Base-by-base conservation (phyloP, 2,888 invertebrate species). In the Anaspis maculata region DNA sequence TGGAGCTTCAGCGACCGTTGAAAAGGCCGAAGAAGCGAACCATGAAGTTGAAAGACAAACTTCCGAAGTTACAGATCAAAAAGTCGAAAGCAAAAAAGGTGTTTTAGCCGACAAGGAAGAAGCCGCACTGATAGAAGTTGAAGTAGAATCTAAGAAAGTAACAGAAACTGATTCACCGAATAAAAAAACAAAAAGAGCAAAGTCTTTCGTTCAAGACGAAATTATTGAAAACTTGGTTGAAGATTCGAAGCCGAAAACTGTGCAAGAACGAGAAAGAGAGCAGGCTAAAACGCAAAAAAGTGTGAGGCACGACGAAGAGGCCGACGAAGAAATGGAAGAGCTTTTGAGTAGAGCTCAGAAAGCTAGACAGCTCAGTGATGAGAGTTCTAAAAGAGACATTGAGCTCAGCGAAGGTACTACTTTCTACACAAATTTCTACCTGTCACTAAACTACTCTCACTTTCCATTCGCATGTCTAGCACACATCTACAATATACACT, bases 361-460 rank as follows among this genome's bases (percentile, higher is more conserved):
- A 52, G 81, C 83, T 61, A 72, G 81, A 60, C 79, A 76, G 63
- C 73, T 79, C 51, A 69, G 82, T 52, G 79, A 77, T 48, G 79
- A 82, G 63, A 77, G 81, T 49, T 66, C 78, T 39, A 70, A 74
- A 56, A 72, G 51, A 36, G 32, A 24, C 38, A 33, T 22, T 36
- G 34, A 34, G 19, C 13, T 21, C 19, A 38, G 15, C 23, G 39
- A 45, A 42, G 42, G 42, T 45, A 37, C 27, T 21, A n/a, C n/a
- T 14, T 19, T 24, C 21, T 13, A 10, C 25, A 34, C 22, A 31
- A 29, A 27, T 15, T n/a, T n/a, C n/a, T n/a, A n/a, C 23, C 13
- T 24, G 13, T 13, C 32, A 33, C 27, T 15, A 32, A 37, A 21
- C 25, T 13, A n/a, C 24, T 14, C 15, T 15, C 27, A 26, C 12